A percentile compares a stretch with the other conserved stretches of the same genome.
These are phyloP conservation scores for Ennomos quercinarius DNA, from an alignment of 2,888 invertebrate genomes.

Conservation along the genomic window DNA sequence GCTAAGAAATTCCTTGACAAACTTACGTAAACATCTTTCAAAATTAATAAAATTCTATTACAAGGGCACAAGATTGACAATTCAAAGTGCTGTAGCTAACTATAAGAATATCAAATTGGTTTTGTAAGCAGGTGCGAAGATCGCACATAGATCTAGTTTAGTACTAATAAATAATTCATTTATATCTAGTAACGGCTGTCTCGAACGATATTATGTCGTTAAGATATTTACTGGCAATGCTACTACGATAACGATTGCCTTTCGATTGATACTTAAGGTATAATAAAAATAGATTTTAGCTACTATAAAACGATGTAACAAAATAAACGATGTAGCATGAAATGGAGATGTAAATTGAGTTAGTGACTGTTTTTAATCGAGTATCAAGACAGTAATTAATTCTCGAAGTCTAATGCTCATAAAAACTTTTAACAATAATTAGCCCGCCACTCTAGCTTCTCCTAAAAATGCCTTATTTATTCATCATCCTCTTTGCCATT, in stretches of 20 bases:
- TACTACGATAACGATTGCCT: conserved; percentile 8
- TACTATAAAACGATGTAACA: conserved; percentile 11
- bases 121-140: conserved; percentile 18
- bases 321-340: too few relatives aligned
- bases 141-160: conserved; percentile 23
- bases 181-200: conserved; percentile 15
- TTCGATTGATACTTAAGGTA: conserved; percentile 20
- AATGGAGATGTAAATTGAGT: conserved; percentile 1
- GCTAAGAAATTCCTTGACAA: conserved; percentile 12
- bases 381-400: too few relatives aligned
- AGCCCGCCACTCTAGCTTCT: too few relatives aligned
- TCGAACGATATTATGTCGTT: conserved; percentile 26
- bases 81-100: neutral
- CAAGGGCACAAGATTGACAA: neutral
- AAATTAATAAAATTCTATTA: neutral
- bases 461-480: too few relatives aligned
- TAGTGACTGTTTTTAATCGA: too few relatives aligned
- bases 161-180: conserved; percentile 27
- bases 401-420: too few relatives aligned
- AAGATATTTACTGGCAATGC: conserved; percentile 21
- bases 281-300: conserved; percentile 7
- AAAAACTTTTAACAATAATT: too few relatives aligned
- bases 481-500: too few relatives aligned
- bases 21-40: neutral
- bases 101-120: neutral